Percentiles rank a stretch among this genome's conserved stretches.
These are phyloP conservation scores for Zaprionus taronus DNA, from an alignment of 1,140 invertebrate species.

Conservation along the genomic window DNA sequence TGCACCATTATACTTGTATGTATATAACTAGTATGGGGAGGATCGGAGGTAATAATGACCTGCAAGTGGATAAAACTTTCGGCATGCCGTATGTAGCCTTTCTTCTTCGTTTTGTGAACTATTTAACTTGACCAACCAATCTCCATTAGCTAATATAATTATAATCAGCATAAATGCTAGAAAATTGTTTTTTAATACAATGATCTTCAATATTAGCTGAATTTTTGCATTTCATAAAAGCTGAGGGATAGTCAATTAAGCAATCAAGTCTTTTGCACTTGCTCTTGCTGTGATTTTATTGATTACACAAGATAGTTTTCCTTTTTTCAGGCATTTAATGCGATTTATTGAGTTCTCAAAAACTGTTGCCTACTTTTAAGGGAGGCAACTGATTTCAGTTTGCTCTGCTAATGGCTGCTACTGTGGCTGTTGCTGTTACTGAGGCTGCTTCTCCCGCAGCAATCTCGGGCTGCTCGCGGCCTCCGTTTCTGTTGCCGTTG, in stretches of 20 bases:
- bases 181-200: too few species aligned
- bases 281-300: background rate
- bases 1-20: too few species aligned
- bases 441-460: conserved; percentile 15
- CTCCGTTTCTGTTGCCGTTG: conserved; percentile 16
- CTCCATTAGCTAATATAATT: too few species aligned
- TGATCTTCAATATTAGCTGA: too few species aligned
- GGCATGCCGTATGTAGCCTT: too few species aligned
- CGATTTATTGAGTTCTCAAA: conserved; percentile 2
- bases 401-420: conserved; percentile 22
- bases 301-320: background rate
- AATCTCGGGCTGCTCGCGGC: conserved; percentile 26
- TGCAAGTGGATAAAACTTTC: too few species aligned
- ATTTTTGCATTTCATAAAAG: background rate
- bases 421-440: background rate
- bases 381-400: background rate
- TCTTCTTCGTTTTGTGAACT: too few species aligned
- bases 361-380: conserved; percentile 3
- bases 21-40: too few species aligned
- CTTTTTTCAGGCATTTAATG: background rate
- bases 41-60: too few species aligned
- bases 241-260: background rate
- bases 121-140: too few species aligned
- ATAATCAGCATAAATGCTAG: too few species aligned
- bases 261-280: background rate